A percentile compares a stretch with the other conserved stretches of the same genome.
These are phyloP conservation scores for Octomys mimax DNA, from an alignment of 2,797 vertebrate genomes.

Conservation along the genomic window DNA sequence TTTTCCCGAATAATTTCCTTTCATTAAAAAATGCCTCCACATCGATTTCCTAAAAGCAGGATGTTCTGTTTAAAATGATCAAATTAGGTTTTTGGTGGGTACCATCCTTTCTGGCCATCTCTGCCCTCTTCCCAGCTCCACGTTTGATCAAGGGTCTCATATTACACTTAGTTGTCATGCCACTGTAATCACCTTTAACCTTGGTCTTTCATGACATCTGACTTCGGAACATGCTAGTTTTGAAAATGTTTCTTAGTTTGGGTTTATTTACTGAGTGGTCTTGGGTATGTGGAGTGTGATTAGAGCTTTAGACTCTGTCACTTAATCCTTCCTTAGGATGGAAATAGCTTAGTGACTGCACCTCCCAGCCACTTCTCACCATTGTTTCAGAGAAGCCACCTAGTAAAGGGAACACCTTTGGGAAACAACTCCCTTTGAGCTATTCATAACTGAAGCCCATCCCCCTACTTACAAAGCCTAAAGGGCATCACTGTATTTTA, in stretches of 20 bases:
- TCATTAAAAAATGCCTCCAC: background rate
- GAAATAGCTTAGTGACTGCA: background rate
- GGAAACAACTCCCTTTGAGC: background rate
- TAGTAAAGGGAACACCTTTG: background rate
- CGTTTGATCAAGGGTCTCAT: no score
- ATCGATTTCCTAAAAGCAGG: background rate
- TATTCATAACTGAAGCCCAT: background rate
- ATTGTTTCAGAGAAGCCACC: background rate
- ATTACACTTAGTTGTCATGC: background rate
- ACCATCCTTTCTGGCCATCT: background rate
- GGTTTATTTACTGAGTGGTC: background rate
- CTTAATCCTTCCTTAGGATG: background rate
- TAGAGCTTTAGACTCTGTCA: background rate
- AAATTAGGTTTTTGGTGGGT: background rate
- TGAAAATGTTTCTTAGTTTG: slow-evolving; percentile 16
- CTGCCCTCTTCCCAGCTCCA: background rate
- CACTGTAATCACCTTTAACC: background rate
- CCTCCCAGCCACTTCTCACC: background rate
- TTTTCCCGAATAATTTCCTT: background rate
- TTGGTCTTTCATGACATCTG: background rate
- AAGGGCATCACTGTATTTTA: background rate
- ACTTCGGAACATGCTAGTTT: background rate
- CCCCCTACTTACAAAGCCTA: background rate
- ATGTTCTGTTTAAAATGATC: background rate
- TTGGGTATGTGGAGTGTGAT: background rate